A percentile compares a stretch with the other conserved stretches of the same genome.
Conservation (phyloP, 2,888 invertebrate species). For the Rotaria sp. region DNA sequence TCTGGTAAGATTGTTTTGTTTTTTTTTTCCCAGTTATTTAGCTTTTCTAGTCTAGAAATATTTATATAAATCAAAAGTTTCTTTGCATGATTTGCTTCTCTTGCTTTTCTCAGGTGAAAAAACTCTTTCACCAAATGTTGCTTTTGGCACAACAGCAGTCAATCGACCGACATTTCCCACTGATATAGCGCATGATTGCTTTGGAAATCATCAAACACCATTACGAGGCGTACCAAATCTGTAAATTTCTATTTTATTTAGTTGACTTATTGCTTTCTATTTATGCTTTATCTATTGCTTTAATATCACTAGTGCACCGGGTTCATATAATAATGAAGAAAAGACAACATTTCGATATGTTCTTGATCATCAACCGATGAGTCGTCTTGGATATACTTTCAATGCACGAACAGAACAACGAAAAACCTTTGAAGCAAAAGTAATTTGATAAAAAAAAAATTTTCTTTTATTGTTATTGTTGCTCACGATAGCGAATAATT, state of each 20-base stretch:
- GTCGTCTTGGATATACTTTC: conserved; percentile 52
- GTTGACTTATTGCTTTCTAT: neutral
- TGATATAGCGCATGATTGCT: conserved; percentile 50
- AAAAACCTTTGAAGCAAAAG: conserved; percentile 29
- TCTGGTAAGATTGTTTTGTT: neutral
- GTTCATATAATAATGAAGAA: conserved; percentile 53
- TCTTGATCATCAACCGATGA: conserved; percentile 49
- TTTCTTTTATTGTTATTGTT: neutral
- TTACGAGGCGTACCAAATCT: conserved; percentile 50
- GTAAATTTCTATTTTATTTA: conserved; percentile 1
- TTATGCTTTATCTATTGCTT: neutral
- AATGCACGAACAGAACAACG: conserved; percentile 51
- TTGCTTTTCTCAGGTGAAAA: conserved; percentile 17
- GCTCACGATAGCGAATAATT: neutral
- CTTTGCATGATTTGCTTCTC: conserved; percentile 18
- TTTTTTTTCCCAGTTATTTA: neutral
- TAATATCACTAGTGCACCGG: conserved; percentile 47
- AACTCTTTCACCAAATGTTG: conserved; percentile 43
- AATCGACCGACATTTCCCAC: conserved; percentile 52
- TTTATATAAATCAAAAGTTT: neutral
- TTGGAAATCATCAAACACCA: conserved; percentile 52
- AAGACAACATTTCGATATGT: conserved; percentile 51
- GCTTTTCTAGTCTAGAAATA: neutral
- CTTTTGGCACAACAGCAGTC: conserved; percentile 50
- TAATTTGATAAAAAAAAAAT: neutral